Evolutionary conservation across 2,888 invertebrate species (phyloP).

Genomic region (Drosophila picticornis): DNA sequence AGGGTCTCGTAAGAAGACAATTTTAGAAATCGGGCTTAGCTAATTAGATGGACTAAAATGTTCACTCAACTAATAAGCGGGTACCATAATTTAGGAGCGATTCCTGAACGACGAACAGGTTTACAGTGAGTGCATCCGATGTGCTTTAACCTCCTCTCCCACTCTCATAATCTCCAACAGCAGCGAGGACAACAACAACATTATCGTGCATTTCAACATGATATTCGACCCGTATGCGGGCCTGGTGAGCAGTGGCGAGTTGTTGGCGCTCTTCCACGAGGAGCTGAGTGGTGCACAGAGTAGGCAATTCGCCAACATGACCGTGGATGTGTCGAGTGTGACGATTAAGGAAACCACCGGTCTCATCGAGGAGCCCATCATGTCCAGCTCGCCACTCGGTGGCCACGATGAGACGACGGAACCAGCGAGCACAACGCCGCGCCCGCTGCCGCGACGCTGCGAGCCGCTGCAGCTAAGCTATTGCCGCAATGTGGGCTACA

Average conservation of each 20-base stretch:
- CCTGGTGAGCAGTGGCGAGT: slow-evolving; percentile 88
- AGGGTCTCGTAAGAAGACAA: not conserved
- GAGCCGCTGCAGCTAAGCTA: slow-evolving; percentile 88
- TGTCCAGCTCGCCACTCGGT: slow-evolving; percentile 84
- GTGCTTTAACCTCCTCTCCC: not conserved
- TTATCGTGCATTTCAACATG: slow-evolving; percentile 94
- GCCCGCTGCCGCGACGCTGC: slow-evolving; percentile 89
- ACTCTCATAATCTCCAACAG: slow-evolving; percentile 81
- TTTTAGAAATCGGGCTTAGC: no score
- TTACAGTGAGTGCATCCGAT: not conserved
- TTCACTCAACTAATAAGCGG: not conserved
- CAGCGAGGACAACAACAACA: slow-evolving; percentile 88
- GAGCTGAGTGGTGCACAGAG: slow-evolving; percentile 88
- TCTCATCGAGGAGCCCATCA: slow-evolving; percentile 83
- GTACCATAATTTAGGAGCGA: not conserved
- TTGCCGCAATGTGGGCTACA: slow-evolving; percentile 91
- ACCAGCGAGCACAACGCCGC: slow-evolving; percentile 85
- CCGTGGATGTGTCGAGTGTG: slow-evolving; percentile 88
- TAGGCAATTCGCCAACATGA: slow-evolving; percentile 88
- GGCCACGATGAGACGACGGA: slow-evolving; percentile 84
- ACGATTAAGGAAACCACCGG: slow-evolving; percentile 87
- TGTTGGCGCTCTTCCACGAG: slow-evolving; percentile 88
- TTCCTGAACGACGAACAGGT: not conserved
- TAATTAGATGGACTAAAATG: not conserved
- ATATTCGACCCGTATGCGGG: slow-evolving; percentile 92